Percentiles rank a stretch among this genome's conserved stretches.
phyloP scores from a whole-genome alignment of 2,888 invertebrate species.

The Cylloceria caligata region DNA sequence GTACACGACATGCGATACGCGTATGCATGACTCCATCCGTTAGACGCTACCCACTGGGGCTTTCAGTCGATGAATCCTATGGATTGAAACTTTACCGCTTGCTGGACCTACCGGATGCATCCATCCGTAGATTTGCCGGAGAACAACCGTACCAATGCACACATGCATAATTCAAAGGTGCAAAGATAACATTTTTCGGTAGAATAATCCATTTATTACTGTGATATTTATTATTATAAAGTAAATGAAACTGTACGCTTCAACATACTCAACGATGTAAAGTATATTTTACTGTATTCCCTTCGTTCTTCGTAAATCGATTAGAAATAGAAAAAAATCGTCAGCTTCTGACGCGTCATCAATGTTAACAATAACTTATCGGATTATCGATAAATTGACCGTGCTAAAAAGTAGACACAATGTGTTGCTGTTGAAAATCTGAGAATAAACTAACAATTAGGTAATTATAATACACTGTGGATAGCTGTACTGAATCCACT shows the following conservation, averaged over 20 bases:
- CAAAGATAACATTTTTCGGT: not conserved
- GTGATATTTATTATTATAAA: conserved; percentile 2
- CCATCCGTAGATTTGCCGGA: conserved; percentile 22
- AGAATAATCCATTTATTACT: conserved; percentile 17
- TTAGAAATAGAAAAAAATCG: not conserved
- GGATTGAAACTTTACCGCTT: conserved; percentile 53
- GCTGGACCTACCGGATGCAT: conserved; percentile 41
- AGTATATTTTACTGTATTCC: not conserved
- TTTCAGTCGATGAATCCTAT: conserved; percentile 58
- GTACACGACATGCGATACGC: conserved; percentile 10
- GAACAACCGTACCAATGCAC: not conserved
- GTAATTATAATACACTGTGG: too few relatives aligned
- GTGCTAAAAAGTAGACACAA: too few relatives aligned
- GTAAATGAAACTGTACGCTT: not conserved
- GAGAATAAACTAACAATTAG: too few relatives aligned
- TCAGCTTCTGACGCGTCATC: not conserved
- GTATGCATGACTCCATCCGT: conserved; percentile 29
- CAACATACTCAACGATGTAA: not conserved
- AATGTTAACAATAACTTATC: too few relatives aligned
- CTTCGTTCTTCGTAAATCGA: not conserved
- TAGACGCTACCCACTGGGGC: conserved; percentile 26
- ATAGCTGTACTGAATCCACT: too few relatives aligned
- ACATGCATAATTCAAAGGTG: conserved; percentile 29
- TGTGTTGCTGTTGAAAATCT: too few relatives aligned
- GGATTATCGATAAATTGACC: not conserved